Evolutionary conservation across 2,113 vertebrate genomes (phyloP), one percentile per base, ranked within the genome.

Genomic region (Dendropsophus ebraccatus): DNA sequence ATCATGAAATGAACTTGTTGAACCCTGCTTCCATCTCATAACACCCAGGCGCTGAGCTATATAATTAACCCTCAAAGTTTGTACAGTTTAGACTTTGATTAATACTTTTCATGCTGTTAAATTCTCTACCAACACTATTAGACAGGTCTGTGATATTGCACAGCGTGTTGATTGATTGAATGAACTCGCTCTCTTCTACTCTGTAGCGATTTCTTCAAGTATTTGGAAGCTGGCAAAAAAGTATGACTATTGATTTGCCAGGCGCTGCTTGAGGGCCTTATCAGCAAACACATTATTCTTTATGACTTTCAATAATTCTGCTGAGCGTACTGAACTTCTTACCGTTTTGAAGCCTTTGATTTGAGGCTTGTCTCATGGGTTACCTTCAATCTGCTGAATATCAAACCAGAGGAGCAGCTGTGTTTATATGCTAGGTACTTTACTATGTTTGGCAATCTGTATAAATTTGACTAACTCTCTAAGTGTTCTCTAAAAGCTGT

Each of bases 291-390:
- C 91, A 92, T 91, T 90, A 91, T 84, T 89, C 93, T 92, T 93
- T 94, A 94, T 93, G 92, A 92, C 91, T 91, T 92, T 93, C 92
- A 92, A 91, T 93, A 92, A 94, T 93, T 95, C 93, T 91, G 91
- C 90, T 82, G 89, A 93, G 91, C 87, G 85, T 90, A 91, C 87
- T 91, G 88, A 89, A 92, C 87, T 90, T 89, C 45, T 88, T 28
- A 88, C 86, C 19, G 35, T 91, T 92, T 91, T 89, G 89, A 0
- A 23, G 91, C 92, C 89, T 90, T 92, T 87, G 88, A 91, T 91
- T 90, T 87, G 90, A 89, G 93, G 89, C 93, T 93, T 93, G 91
- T 93, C 94, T 94, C 93, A 93, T 93, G 37, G 30, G 30, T 50
- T 54, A 77, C 12, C 8, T 76, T 76, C 73, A 76, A 32, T 54